Percentiles rank a stretch among this genome's conserved stretches.
Evolutionary conservation across 92 coral and sea anemone species (phyloP).

Genomic region (Phymanthus crucifer): DNA sequence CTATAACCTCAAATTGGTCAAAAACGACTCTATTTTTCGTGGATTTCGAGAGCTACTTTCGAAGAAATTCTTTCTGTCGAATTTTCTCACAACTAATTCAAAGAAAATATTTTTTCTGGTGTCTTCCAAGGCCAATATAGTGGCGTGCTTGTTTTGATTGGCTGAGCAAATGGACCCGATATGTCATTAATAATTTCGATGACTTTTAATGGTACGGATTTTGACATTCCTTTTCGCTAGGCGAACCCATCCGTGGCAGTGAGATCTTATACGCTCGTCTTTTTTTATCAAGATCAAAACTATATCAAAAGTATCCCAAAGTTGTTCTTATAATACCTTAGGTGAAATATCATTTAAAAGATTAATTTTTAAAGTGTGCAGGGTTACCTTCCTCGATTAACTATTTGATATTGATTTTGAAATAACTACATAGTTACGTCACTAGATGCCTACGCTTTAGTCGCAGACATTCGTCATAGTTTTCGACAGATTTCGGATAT

Average conservation of each 20-base stretch:
- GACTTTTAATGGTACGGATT: conserved; percentile 30
- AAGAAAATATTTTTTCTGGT: conserved; percentile 10
- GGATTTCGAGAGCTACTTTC: not conserved
- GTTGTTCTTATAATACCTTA: not conserved
- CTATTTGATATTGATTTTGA: no score
- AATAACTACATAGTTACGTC: no score
- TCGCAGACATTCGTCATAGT: no score
- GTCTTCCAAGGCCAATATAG: conserved; percentile 17
- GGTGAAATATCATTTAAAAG: no score
- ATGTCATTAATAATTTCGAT: not conserved
- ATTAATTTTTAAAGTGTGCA: no score
- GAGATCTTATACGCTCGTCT: not conserved
- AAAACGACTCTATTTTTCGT: not conserved
- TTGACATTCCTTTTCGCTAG: conserved; percentile 20
- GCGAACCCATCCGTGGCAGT: conserved; percentile 3
- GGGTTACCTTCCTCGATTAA: no score
- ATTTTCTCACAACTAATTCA: not conserved
- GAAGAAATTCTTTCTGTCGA: not conserved
- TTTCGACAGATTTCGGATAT: no score
- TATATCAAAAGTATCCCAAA: no score
- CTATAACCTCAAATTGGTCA: not conserved
- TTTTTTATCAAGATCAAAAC: not conserved
- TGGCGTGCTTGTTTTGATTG: conserved; percentile 1
- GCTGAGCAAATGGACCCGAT: not conserved
- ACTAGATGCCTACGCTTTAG: no score